These are phyloP conservation scores for Tenthredo scrophulariae DNA, from an alignment of 2,888 invertebrate genomes.

Conservation along the genomic window DNA sequence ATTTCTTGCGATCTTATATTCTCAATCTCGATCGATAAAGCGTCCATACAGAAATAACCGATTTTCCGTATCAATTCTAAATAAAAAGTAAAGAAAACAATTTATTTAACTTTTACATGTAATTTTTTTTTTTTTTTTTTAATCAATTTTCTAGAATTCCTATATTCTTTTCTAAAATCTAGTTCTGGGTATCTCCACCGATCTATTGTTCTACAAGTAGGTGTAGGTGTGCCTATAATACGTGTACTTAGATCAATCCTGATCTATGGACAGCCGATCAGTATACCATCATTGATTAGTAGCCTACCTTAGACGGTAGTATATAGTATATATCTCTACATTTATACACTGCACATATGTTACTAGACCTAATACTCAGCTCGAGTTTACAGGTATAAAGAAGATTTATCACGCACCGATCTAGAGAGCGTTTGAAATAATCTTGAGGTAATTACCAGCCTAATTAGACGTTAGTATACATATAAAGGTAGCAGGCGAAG, in stretches of 20 bases:
- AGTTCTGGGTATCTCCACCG: neutral
- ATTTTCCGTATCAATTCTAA: neutral
- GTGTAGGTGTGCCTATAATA: neutral
- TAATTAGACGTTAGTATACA: conserved; percentile 48
- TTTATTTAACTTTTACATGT: neutral
- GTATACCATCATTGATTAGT: conserved; percentile 4
- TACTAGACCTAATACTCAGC: neutral
- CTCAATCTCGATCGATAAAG: neutral
- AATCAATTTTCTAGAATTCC: neutral
- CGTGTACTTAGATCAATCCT: neutral
- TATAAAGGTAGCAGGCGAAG: neutral
- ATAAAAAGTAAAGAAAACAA: neutral
- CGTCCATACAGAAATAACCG: neutral
- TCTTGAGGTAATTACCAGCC: conserved; percentile 51
- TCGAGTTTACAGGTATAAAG: neutral
- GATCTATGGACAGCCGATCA: neutral
- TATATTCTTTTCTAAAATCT: neutral
- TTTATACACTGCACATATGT: neutral
- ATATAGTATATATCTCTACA: neutral
- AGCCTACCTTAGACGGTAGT: neutral
- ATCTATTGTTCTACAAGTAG: conserved; percentile 38
- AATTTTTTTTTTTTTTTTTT: neutral
- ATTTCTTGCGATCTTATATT: too few species aligned
- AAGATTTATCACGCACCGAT: conserved; percentile 50
- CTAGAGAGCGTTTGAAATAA: conserved; percentile 55